phyloP scores from a whole-genome alignment of 2,113 vertebrate species.

The Amia ocellicauda region DNA sequence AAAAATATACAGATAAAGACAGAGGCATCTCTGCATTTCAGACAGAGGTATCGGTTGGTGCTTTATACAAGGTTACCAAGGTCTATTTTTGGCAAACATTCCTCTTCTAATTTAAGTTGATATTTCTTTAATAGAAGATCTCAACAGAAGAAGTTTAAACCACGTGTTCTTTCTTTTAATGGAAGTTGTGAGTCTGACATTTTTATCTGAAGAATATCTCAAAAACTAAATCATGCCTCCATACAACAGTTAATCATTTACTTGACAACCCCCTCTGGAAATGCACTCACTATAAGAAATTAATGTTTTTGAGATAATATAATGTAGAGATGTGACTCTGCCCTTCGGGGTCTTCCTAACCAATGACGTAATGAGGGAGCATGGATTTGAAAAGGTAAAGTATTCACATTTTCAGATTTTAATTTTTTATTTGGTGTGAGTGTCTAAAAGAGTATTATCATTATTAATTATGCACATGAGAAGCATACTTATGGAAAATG shows the following conservation, averaged over 20 bases:
- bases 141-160: neutral
- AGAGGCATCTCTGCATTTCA: neutral
- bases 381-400: conserved; percentile 42
- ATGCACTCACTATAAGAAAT: conserved; percentile 38
- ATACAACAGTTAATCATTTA: neutral
- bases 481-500: too few relatives aligned
- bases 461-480: too few relatives aligned
- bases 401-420: too few relatives aligned
- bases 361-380: conserved; percentile 47
- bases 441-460: too few relatives aligned
- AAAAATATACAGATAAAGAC: conserved; percentile 9
- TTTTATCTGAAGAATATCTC: conserved; percentile 6
- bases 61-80: conserved; percentile 9
- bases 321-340: conserved; percentile 49
- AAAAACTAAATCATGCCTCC: neutral
- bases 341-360: conserved; percentile 37
- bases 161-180: neutral
- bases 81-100: conserved; percentile 7
- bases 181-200: neutral
- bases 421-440: too few relatives aligned
- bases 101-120: conserved; percentile 1
- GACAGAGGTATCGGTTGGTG: too few relatives aligned
- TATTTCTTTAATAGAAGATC: neutral
- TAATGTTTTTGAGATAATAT: conserved; percentile 51
- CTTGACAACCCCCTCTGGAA: conserved; percentile 41